Conservation (phyloP, 2,113 vertebrate genomes). For the Bagarius yarrelli region DNA sequence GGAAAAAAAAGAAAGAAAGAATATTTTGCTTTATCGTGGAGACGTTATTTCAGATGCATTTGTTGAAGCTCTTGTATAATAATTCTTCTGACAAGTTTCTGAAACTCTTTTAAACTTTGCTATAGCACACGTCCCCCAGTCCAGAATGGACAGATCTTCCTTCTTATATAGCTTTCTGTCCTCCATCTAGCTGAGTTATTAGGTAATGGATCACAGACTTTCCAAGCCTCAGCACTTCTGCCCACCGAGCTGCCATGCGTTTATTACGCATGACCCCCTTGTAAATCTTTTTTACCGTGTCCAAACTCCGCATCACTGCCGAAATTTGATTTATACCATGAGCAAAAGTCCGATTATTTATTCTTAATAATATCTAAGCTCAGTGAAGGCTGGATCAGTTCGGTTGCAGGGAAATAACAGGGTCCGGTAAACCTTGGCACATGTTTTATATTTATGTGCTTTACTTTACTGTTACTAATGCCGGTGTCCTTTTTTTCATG, state of each 20-base stretch:
- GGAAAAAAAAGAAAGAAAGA: not conserved
- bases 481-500: not conserved
- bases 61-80: not conserved
- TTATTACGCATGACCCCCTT: slow-evolving; percentile 53
- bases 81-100: not conserved
- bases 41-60: not conserved
- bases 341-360: slow-evolving; percentile 53
- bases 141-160: slow-evolving; percentile 20
- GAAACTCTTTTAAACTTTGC: not conserved
- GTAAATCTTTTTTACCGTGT: slow-evolving; percentile 5
- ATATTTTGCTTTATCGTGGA: not conserved
- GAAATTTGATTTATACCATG: slow-evolving; percentile 55
- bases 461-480: not conserved
- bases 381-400: slow-evolving; percentile 19
- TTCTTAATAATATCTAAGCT: slow-evolving; percentile 49
- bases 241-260: slow-evolving; percentile 54
- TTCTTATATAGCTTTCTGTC: slow-evolving; percentile 23
- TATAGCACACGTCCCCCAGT: not conserved
- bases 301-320: slow-evolving; percentile 6
- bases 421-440: not conserved
- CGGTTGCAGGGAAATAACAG: not conserved
- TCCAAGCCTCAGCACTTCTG: slow-evolving; percentile 62
- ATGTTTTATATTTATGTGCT: not conserved
- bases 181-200: slow-evolving; percentile 58
- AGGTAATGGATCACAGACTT: slow-evolving; percentile 58